phyloP scores from a whole-genome alignment of 2,797 vertebrate species.

The Myotis findleyi region DNA sequence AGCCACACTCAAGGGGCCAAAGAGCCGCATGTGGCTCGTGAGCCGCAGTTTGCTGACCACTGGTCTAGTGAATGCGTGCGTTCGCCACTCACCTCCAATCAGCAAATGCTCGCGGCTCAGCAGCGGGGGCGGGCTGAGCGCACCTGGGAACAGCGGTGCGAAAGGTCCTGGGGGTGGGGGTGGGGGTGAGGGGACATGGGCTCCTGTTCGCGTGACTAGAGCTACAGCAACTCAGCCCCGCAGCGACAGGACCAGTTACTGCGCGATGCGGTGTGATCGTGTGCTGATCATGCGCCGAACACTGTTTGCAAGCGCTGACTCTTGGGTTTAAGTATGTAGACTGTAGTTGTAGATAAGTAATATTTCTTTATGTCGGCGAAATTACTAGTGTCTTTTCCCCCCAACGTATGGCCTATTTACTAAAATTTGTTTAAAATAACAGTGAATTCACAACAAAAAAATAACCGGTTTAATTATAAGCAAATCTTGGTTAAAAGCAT shows the following conservation, averaged over 20 bases:
- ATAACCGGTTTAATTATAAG: background rate
- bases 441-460: background rate
- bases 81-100: background rate
- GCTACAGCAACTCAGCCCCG: too few species aligned
- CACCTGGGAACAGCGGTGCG: too few species aligned
- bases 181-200: too few species aligned
- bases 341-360: background rate
- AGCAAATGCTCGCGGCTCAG: background rate
- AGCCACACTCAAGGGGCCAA: too few species aligned
- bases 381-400: background rate
- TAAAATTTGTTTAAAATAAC: background rate
- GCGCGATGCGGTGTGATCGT: accelerated
- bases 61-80: background rate
- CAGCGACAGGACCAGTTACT: background rate
- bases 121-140: background rate
- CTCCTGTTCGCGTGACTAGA: too few species aligned
- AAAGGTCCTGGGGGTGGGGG: too few species aligned
- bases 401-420: background rate
- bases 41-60: too few species aligned
- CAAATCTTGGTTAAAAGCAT: background rate
- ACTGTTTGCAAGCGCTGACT: background rate
- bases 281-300: background rate
- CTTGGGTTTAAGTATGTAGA: background rate
- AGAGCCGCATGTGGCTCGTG: too few species aligned
- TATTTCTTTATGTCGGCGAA: background rate